Percentiles rank a stretch among this genome's conserved stretches.
Conservation (phyloP, 2,888 invertebrate species). For the Drosophila mulleri region DNA sequence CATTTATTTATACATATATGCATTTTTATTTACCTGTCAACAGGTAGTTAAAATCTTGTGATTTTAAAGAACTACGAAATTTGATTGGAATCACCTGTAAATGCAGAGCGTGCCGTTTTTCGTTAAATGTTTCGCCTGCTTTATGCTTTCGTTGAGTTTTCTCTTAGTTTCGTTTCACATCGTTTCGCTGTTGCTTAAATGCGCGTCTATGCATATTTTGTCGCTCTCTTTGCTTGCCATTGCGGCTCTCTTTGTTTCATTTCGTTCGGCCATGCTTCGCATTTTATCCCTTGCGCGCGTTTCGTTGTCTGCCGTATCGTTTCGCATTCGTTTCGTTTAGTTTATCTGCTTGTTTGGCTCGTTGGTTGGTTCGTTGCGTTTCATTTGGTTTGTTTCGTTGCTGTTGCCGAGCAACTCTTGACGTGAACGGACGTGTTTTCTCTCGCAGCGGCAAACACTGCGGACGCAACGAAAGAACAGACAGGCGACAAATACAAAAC, state of each 20-base stretch:
- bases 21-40: not conserved
- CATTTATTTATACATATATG: not conserved
- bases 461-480: constrained; percentile 45
- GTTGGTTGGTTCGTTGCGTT: constrained; percentile 1
- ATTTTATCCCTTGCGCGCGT: constrained; percentile 7
- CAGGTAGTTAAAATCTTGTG: not conserved
- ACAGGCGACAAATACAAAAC: constrained; percentile 33
- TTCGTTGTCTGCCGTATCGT: constrained; percentile 17
- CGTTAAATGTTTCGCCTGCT: constrained; percentile 12
- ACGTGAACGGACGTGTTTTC: constrained; percentile 50
- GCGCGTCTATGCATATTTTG: not conserved
- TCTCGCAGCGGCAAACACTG: constrained; percentile 38
- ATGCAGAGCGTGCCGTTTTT: constrained; percentile 5
- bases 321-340: constrained; percentile 23
- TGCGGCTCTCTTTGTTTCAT: constrained; percentile 29
- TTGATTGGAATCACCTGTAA: constrained; percentile 11
- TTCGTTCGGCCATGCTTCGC: not conserved
- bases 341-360: constrained; percentile 6
- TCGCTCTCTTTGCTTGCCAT: constrained; percentile 24
- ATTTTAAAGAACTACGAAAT: not conserved
- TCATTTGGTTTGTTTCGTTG: constrained; percentile 33
- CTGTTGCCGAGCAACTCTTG: constrained; percentile 64
- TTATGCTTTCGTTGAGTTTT: constrained; percentile 10
- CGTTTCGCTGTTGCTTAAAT: constrained; percentile 18
- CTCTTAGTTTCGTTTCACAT: constrained; percentile 34